Conservation (phyloP, 2,797 vertebrate species). For the Chloroceryle inda region DNA sequence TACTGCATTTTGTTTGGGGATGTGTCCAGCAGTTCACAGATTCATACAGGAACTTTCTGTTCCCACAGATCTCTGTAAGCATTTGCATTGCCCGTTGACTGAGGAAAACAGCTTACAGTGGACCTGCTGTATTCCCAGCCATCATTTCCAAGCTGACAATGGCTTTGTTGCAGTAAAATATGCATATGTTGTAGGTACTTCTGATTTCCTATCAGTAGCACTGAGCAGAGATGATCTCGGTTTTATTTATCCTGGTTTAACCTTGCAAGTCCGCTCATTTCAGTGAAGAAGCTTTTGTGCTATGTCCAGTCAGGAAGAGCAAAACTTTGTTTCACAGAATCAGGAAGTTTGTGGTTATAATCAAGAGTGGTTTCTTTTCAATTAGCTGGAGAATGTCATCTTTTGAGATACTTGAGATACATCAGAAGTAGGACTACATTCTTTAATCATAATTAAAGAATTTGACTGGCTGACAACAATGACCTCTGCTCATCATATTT, state of each 20-base stretch:
- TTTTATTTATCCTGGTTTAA: neutral
- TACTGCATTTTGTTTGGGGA: neutral
- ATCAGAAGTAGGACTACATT: neutral
- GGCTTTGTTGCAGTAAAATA: neutral
- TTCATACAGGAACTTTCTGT: neutral
- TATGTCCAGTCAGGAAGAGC: neutral
- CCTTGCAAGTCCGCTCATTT: neutral
- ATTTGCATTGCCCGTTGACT: neutral
- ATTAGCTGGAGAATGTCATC: neutral
- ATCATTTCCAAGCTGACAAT: neutral
- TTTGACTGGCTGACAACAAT: neutral
- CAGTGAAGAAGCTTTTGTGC: neutral
- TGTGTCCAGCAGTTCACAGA: neutral
- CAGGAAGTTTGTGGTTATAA: neutral
- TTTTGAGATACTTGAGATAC: neutral
- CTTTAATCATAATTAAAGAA: neutral
- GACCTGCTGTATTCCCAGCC: neutral
- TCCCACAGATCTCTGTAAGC: neutral
- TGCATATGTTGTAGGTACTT: neutral
- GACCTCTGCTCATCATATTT: neutral
- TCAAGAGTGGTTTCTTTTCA: neutral
- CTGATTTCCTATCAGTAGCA: neutral
- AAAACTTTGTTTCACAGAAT: neutral
- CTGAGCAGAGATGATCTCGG: neutral
- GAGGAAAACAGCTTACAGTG: neutral